Conservation (phyloP, 1,140 invertebrate species). For the Caenorhabditis briggsae region DNA sequence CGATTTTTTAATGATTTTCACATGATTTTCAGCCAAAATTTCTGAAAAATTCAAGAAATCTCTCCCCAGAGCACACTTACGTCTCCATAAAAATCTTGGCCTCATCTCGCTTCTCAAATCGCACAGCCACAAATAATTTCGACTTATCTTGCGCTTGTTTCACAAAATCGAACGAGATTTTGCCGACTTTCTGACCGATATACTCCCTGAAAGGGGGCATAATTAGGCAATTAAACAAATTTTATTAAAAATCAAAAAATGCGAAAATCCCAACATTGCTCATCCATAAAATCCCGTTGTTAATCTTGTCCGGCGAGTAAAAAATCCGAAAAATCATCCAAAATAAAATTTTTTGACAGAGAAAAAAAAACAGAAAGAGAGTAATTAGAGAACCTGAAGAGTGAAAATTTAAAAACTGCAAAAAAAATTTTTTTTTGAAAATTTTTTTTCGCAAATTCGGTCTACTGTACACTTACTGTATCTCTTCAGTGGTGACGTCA, state of each 20-base stretch:
- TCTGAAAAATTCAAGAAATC: not conserved
- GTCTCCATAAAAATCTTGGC: constrained; percentile 59
- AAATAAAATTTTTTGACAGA: too few relatives aligned
- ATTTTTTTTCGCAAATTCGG: not conserved
- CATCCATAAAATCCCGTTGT: too few relatives aligned
- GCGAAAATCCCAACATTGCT: too few relatives aligned
- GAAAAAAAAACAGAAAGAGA: too few relatives aligned
- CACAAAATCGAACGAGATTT: constrained; percentile 60
- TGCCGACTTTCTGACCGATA: constrained; percentile 62
- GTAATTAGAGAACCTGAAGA: too few relatives aligned
- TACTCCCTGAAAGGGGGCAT: constrained; percentile 49
- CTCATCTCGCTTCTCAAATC: constrained; percentile 60
- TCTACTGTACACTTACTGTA: constrained; percentile 53
- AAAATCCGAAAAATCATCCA: too few relatives aligned
- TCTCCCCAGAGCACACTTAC: constrained; percentile 17
- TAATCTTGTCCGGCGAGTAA: too few relatives aligned
- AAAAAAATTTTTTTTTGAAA: not conserved
- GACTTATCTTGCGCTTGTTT: constrained; percentile 48
- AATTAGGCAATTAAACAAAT: too few relatives aligned
- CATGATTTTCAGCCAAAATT: too few relatives aligned
- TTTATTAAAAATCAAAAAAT: too few relatives aligned
- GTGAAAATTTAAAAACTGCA: not conserved
- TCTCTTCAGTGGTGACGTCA: constrained; percentile 56
- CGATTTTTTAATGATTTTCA: too few relatives aligned
- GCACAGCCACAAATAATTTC: constrained; percentile 59